These are phyloP conservation scores for Dione juno DNA, from an alignment of 2,888 invertebrate species.

Conservation along the genomic window DNA sequence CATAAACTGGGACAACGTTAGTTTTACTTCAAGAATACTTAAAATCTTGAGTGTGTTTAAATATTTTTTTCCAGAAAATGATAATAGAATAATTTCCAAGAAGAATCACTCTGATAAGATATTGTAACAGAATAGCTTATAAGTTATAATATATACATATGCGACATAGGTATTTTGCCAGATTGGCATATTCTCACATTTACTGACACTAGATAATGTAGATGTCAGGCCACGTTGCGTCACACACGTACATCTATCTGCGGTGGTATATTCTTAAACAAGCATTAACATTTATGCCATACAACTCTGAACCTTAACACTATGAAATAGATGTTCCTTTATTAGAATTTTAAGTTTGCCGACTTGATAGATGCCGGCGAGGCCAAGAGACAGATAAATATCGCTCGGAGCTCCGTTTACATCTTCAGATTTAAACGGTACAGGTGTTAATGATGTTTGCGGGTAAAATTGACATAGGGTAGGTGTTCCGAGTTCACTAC, in stretches of 20 bases:
- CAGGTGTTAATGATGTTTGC: slow-evolving; percentile 19
- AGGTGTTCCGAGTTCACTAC: not conserved
- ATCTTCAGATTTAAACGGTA: slow-evolving; percentile 40
- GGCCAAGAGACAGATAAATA: slow-evolving; percentile 71
- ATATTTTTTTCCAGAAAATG: not conserved
- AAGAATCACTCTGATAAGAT: slow-evolving; percentile 2
- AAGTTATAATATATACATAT: no score
- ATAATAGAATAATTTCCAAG: not conserved
- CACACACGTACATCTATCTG: slow-evolving; percentile 59
- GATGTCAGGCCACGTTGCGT: slow-evolving; percentile 54
- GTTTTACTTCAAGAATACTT: not conserved
- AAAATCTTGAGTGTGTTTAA: not conserved
- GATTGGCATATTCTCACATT: slow-evolving; percentile 42
- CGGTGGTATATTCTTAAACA: slow-evolving; percentile 51
- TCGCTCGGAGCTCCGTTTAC: slow-evolving; percentile 52
- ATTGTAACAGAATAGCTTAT: slow-evolving; percentile 2
- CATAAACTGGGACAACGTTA: no score
- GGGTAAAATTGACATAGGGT: not conserved
- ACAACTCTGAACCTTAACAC: slow-evolving; percentile 48
- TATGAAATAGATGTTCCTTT: slow-evolving; percentile 19
- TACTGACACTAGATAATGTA: slow-evolving; percentile 42
- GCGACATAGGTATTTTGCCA: slow-evolving; percentile 26
- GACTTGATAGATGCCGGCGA: slow-evolving; percentile 64
- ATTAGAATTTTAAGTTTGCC: slow-evolving; percentile 45
- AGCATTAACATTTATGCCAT: slow-evolving; percentile 22